These are phyloP conservation scores for Zaprionus vittiger DNA, from an alignment of 1,140 invertebrate species.

Conservation along the genomic window DNA sequence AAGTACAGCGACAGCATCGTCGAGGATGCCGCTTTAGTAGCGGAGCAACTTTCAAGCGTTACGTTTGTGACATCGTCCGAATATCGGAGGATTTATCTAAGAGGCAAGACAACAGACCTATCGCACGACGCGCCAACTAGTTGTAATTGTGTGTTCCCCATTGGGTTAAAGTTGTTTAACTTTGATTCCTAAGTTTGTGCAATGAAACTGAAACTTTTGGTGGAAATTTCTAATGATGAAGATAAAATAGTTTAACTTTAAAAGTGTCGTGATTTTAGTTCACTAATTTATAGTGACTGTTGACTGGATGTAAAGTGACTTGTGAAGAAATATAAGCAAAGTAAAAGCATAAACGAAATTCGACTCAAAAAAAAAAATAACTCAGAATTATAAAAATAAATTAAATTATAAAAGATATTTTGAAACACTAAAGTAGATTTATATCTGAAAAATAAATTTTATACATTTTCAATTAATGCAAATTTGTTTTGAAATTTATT, in stretches of 20 bases:
- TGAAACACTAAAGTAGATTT: not conserved
- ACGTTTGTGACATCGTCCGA: conserved; percentile 59
- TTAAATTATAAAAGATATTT: too few species aligned
- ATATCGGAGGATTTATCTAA: conserved; percentile 14
- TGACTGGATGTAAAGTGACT: not conserved
- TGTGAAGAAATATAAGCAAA: not conserved
- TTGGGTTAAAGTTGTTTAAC: not conserved
- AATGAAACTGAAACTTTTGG: conserved; percentile 1
- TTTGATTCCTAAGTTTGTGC: not conserved
- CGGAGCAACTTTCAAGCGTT: conserved; percentile 75
- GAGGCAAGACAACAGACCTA: conserved; percentile 1
- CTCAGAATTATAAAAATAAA: not conserved
- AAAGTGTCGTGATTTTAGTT: not conserved
- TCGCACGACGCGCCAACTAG: conserved; percentile 17
- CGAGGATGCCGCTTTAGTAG: conserved; percentile 59
- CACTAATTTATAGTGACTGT: not conserved
- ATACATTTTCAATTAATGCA: not conserved
- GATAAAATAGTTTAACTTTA: not conserved
- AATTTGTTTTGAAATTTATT: conserved; percentile 2
- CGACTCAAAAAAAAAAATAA: not conserved
- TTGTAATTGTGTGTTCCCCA: conserved; percentile 12
- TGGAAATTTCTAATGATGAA: not conserved
- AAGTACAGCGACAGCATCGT: conserved; percentile 36
- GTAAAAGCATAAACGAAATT: not conserved
- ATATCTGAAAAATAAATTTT: not conserved